Evolutionary conservation across 2,888 invertebrate species (phyloP).

Genomic region (Empis livida): DNA sequence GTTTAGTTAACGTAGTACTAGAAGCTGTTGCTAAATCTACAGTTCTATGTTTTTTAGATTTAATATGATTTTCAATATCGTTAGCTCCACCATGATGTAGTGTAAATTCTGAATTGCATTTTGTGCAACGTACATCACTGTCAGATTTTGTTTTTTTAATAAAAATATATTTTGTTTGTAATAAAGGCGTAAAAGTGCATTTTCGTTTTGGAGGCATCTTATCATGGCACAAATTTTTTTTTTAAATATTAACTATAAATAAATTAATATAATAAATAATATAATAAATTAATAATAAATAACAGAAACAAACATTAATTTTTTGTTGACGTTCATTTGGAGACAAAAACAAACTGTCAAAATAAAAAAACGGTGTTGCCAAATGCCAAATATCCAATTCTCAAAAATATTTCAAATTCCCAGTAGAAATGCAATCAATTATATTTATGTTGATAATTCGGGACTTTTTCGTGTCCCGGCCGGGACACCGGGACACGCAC

Average conservation of each 20-base stretch:
- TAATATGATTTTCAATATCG: conserved; percentile 15
- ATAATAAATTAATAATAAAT: too few species aligned
- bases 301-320: too few species aligned
- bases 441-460: background rate
- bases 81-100: conserved; percentile 11
- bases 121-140: conserved; percentile 10
- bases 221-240: background rate
- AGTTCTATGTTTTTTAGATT: conserved; percentile 13
- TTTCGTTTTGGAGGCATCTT: conserved; percentile 10
- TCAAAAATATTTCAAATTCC: background rate
- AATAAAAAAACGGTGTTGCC: background rate
- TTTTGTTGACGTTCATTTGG: too few species aligned
- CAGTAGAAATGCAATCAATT: background rate
- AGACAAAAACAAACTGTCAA: too few species aligned
- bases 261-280: too few species aligned
- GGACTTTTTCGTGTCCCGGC: background rate
- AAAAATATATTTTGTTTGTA: conserved; percentile 15
- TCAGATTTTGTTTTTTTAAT: conserved; percentile 13
- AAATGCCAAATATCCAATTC: background rate
- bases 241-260: too few species aligned
- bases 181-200: conserved; percentile 13
- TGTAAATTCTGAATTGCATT: conserved; percentile 11
- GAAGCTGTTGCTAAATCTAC: conserved; percentile 11
- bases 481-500: too few species aligned
- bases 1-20: conserved; percentile 6